Evolutionary conservation across 2,888 invertebrate genomes (phyloP).

Genomic region (Siphlonurus alternatus): DNA sequence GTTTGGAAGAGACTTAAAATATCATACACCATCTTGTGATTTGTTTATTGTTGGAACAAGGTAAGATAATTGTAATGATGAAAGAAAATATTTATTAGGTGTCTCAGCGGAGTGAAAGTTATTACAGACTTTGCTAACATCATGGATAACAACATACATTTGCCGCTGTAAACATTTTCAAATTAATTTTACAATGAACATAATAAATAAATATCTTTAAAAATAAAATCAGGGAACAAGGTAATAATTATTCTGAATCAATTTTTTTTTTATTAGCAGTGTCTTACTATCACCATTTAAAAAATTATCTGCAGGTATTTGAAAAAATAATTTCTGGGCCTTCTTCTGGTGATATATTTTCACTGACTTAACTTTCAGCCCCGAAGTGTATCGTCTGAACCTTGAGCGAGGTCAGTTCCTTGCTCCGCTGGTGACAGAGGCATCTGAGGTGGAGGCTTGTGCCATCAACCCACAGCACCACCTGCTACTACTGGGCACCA

Average conservation of each 20-base stretch:
- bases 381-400: slow-evolving; percentile 85
- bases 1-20: slow-evolving; percentile 87
- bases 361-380: slow-evolving; percentile 30
- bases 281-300: too few species aligned
- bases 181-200: not conserved
- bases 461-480: slow-evolving; percentile 78
- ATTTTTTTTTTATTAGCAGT: too few species aligned
- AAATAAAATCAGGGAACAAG: too few species aligned
- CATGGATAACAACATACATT: slow-evolving; percentile 3
- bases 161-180: not conserved
- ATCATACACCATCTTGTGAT: slow-evolving; percentile 79
- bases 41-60: slow-evolving; percentile 78
- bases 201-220: too few species aligned
- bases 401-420: slow-evolving; percentile 90
- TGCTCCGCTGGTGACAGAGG: slow-evolving; percentile 60
- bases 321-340: not conserved
- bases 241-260: too few species aligned
- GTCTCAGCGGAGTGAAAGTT: too few species aligned
- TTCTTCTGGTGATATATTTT: too few species aligned
- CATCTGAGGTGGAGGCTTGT: slow-evolving; percentile 63
- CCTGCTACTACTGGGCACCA: slow-evolving; percentile 69
- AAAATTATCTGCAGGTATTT: not conserved
- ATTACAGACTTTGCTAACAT: not conserved
- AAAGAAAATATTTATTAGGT: too few species aligned
- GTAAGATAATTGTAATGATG: slow-evolving; percentile 36